These are phyloP conservation scores for Thalpophila matura DNA, from an alignment of 2,888 invertebrate species.

Conservation along the genomic window DNA sequence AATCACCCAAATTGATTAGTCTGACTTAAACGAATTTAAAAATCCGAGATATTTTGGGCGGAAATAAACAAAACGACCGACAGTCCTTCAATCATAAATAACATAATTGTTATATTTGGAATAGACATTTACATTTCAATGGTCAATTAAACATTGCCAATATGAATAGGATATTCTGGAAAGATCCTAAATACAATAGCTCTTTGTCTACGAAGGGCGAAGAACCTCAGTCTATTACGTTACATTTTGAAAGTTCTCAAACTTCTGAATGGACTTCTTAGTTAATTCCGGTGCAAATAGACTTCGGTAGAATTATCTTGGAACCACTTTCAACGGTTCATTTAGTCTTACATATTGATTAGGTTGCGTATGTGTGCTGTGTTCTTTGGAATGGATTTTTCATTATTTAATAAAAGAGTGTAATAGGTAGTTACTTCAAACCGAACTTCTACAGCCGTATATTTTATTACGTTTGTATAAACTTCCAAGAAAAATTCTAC, in stretches of 20 bases:
- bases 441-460: not conserved
- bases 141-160: slow-evolving; percentile 70
- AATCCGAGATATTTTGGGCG: not conserved
- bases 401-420: not conserved
- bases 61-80: slow-evolving; percentile 14
- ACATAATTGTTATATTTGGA: slow-evolving; percentile 29
- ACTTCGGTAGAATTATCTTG: slow-evolving; percentile 63
- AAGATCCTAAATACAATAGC: slow-evolving; percentile 70
- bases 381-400: not conserved
- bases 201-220: slow-evolving; percentile 74
- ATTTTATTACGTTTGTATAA: not conserved
- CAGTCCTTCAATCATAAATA: slow-evolving; percentile 22
- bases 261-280: slow-evolving; percentile 81
- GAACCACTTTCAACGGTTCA: slow-evolving; percentile 48
- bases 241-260: slow-evolving; percentile 79
- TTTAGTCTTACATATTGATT: slow-evolving; percentile 50
- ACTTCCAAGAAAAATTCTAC: slow-evolving; percentile 3
- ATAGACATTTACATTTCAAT: slow-evolving; percentile 49
- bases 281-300: slow-evolving; percentile 83
- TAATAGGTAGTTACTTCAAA: not conserved
- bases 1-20: slow-evolving; percentile 15
- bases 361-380: slow-evolving; percentile 7
- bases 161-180: slow-evolving; percentile 70
- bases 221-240: slow-evolving; percentile 76
- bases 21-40: slow-evolving; percentile 9